Evolutionary conservation across 2,797 vertebrate species (phyloP).

Genomic region (Potorous gilbertii): DNA sequence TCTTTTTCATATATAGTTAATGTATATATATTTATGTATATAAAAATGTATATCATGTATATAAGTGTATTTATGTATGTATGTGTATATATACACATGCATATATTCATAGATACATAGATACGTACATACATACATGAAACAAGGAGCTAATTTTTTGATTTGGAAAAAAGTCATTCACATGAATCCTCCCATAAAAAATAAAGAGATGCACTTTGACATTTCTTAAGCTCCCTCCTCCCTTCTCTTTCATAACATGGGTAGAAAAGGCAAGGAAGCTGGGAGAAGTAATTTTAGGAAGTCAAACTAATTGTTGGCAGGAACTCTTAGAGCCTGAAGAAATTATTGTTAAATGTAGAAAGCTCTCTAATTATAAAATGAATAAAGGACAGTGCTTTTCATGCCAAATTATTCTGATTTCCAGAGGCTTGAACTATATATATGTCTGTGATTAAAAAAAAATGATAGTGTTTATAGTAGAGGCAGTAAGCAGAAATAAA

Average conservation of each 20-base stretch:
- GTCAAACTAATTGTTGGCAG: background rate
- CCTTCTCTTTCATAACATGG: constrained; percentile 17
- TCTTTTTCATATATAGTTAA: background rate
- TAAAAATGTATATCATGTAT: too few relatives aligned
- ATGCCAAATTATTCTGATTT: background rate
- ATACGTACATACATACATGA: too few relatives aligned
- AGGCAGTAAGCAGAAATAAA: too few relatives aligned
- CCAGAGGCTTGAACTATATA: too few relatives aligned
- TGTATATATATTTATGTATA: too few relatives aligned
- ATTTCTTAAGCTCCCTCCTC: background rate
- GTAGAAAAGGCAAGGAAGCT: background rate
- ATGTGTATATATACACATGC: too few relatives aligned
- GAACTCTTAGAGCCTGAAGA: background rate
- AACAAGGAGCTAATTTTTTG: background rate
- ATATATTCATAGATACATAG: too few relatives aligned
- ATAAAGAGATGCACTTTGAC: background rate
- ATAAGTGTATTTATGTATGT: too few relatives aligned
- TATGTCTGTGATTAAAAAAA: too few relatives aligned
- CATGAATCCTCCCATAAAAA: background rate
- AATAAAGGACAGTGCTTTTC: constrained; percentile 1
- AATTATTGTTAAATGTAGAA: background rate
- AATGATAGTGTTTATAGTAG: too few relatives aligned
- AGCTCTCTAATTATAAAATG: background rate
- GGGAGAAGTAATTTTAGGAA: background rate
- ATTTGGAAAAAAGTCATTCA: constrained; percentile 2